These are phyloP conservation scores for Lamellibrachia columna DNA, from an alignment of 2,888 invertebrate genomes.

Conservation along the genomic window DNA sequence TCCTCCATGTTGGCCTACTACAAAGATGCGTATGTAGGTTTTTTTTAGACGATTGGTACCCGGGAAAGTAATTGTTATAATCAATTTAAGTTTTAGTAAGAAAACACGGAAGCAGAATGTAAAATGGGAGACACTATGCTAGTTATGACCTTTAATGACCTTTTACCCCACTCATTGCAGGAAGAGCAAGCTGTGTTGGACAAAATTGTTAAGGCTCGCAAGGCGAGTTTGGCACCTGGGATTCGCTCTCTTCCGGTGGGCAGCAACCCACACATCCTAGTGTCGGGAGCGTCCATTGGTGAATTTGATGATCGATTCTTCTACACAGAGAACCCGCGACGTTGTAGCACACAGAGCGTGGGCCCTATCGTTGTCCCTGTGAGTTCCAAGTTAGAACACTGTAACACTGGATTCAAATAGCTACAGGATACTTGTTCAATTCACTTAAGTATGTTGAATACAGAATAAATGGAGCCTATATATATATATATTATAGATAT, in stretches of 20 bases:
- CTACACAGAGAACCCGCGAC: slow-evolving; percentile 46
- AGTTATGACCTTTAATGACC: neutral
- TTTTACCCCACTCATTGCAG: slow-evolving; percentile 27
- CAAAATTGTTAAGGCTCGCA: slow-evolving; percentile 40
- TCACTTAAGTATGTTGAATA: too few relatives aligned
- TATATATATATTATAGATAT: too few relatives aligned
- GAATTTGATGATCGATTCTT: slow-evolving; percentile 36
- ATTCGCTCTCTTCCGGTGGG: neutral
- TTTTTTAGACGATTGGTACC: too few relatives aligned
- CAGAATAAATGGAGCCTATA: too few relatives aligned
- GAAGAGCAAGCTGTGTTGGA: slow-evolving; percentile 45
- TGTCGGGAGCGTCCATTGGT: slow-evolving; percentile 42
- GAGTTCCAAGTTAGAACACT: slow-evolving; percentile 38
- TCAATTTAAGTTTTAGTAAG: too few relatives aligned
- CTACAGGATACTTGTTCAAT: too few relatives aligned
- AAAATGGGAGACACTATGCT: too few relatives aligned
- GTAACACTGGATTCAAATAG: too few relatives aligned
- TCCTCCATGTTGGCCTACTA: too few relatives aligned
- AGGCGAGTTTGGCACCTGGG: slow-evolving; percentile 40
- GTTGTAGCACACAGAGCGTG: slow-evolving; percentile 63
- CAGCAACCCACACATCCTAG: slow-evolving; percentile 38
- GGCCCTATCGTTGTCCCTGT: slow-evolving; percentile 58
- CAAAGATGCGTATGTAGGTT: too few relatives aligned
- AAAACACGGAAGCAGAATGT: too few relatives aligned
- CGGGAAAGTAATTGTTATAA: too few relatives aligned